Percentiles rank a stretch among this genome's conserved stretches.
These are phyloP conservation scores for Limosa lapponica DNA, from an alignment of 2,797 vertebrate genomes.

Conservation along the genomic window DNA sequence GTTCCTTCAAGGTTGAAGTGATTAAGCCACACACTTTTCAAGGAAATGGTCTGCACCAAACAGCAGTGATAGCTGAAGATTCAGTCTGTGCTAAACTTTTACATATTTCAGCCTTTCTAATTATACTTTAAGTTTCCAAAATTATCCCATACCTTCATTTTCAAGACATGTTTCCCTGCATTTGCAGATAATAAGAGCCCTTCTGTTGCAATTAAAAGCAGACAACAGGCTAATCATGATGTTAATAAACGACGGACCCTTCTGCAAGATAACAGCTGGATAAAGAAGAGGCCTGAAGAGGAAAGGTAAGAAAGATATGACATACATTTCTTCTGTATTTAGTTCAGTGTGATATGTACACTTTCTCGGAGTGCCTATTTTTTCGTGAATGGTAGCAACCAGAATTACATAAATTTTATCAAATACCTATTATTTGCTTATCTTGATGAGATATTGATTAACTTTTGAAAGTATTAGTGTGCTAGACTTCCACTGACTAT, in stretches of 20 bases:
- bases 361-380: neutral
- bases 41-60: neutral
- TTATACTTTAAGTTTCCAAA: neutral
- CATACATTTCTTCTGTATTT: neutral
- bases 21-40: neutral
- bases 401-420: neutral
- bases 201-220: constrained; percentile 62
- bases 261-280: constrained; percentile 93
- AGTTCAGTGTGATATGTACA: neutral
- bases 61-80: neutral
- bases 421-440: neutral
- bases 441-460: neutral
- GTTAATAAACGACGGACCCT: constrained; percentile 81
- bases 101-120: neutral
- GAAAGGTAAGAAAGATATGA: constrained; percentile 73
- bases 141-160: neutral
- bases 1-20: neutral
- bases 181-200: constrained; percentile 68
- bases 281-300: constrained; percentile 83
- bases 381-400: neutral
- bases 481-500: neutral
- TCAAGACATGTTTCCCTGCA: neutral
- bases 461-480: neutral
- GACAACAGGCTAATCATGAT: constrained; percentile 76
- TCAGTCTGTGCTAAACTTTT: neutral